These are phyloP conservation scores for Danionella cerebrum DNA, from an alignment of 2,113 vertebrate species.

Conservation along the genomic window DNA sequence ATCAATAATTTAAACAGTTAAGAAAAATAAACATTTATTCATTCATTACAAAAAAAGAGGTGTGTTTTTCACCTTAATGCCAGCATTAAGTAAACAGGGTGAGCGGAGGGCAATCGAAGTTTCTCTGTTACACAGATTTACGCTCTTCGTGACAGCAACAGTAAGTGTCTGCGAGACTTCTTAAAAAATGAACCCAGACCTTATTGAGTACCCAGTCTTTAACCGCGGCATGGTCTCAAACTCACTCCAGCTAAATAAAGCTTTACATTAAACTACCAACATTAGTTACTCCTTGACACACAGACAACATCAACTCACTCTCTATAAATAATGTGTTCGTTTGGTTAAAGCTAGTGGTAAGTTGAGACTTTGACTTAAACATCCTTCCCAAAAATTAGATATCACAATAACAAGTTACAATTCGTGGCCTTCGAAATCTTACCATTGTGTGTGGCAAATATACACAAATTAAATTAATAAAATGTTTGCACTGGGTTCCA, in stretches of 20 bases:
- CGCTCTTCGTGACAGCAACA: too few relatives aligned
- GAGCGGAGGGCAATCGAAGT: slow-evolving; percentile 23
- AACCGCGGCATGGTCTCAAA: slow-evolving; percentile 16
- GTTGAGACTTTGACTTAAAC: not conserved
- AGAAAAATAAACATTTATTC: slow-evolving; percentile 52
- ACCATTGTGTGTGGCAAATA: not conserved
- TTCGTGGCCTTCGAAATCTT: not conserved
- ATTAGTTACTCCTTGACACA: not conserved
- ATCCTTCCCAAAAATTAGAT: not conserved
- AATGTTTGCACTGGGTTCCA: not conserved
- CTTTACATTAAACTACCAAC: slow-evolving; percentile 15
- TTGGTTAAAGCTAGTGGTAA: slow-evolving; percentile 40
- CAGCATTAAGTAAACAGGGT: slow-evolving; percentile 84
- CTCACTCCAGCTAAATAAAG: slow-evolving; percentile 12
- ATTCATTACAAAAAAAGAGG: slow-evolving; percentile 38
- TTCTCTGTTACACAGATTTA: slow-evolving; percentile 35
- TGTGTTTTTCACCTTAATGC: slow-evolving; percentile 80
- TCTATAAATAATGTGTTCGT: slow-evolving; percentile 17
- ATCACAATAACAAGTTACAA: too few relatives aligned
- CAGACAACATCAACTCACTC: not conserved
- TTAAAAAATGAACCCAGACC: slow-evolving; percentile 18
- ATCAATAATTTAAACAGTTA: slow-evolving; percentile 87
- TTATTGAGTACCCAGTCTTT: slow-evolving; percentile 5
- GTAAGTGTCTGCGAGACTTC: too few relatives aligned
- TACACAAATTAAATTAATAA: not conserved